Base-by-base conservation (phyloP, 2,113 vertebrate species). In the Amphiprion ocellaris region DNA sequence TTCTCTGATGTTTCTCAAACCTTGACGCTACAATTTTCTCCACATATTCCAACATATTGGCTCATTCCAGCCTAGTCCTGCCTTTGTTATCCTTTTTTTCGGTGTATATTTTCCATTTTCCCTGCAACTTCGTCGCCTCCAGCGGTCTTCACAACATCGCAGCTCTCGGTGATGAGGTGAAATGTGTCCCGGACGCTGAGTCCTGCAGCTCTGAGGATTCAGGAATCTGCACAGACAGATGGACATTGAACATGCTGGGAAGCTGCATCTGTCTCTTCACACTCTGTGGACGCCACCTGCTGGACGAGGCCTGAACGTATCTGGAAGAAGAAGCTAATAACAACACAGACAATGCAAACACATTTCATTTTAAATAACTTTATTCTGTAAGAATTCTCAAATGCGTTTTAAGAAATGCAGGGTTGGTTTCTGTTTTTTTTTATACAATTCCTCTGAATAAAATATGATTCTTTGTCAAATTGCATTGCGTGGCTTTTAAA, bases 351-450 rank as follows among this genome's bases (percentile, higher is more conserved):
- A 7, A 39, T 7, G 7, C 37, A 39, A 10, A 4, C 14, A 26
- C 26, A 26, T 47, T 89, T 84, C 28, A 52, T 91, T 94, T 93
- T 92, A 94, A 94, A 94, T 92, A 92, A 81, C 84, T 95, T 95
- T 95, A 95, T 94, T 95, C 78, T 83, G 86, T 90, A 90, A 90
- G 82, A 90, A 93, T 90, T 93, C 83, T 91, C 81, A 92, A 86
- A 79, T 78, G 81, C 50, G 50, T 87, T 90, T 90, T 88, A 89
- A 90, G 85, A 94, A 93, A 92, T 90, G 85, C 46, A 69, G 55
- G 69, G 68, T 83, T 85, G 77, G 63, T 89, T 89, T 88, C 39
- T 74, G 60, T 87, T 84, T 85, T 92, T 90, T 30, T 84, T 92
- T 89, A 88, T 90, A 94, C 89, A 91, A 83, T 88, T 90, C 68